Percentiles rank a stretch among this genome's conserved stretches.
phyloP scores from a whole-genome alignment of 2,888 invertebrate species.

The Luperina nickerlii region DNA sequence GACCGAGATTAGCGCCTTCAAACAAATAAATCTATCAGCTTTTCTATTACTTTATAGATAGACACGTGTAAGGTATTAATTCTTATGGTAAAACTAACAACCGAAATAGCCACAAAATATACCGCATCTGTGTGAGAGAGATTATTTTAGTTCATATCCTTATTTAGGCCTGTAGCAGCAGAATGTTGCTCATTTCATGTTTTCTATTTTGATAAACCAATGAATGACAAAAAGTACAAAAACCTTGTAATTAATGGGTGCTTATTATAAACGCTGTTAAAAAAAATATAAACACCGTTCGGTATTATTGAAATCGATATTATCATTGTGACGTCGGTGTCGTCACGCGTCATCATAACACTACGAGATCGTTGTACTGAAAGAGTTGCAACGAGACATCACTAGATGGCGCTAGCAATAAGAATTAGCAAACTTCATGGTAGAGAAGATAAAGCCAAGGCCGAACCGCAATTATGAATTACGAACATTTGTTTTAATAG shows the following conservation, averaged over 20 bases:
- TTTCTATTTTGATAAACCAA: not conserved
- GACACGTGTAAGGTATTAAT: not conserved
- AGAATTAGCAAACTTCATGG: slow-evolving; percentile 20
- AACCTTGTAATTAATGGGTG: too few relatives aligned
- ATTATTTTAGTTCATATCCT: not conserved
- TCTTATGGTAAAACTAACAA: not conserved
- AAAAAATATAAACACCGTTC: too few relatives aligned
- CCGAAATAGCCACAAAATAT: not conserved
- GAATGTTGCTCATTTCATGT: not conserved
- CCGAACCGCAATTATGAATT: slow-evolving; percentile 21
- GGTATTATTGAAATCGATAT: too few relatives aligned
- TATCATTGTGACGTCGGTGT: not conserved
- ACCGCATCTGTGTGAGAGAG: not conserved
- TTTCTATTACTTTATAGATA: not conserved
- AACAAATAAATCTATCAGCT: too few relatives aligned
- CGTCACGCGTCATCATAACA: not conserved
- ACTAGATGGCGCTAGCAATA: slow-evolving; percentile 42
- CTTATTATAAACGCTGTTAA: too few relatives aligned
- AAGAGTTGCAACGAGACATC: slow-evolving; percentile 12
- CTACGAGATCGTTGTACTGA: not conserved
- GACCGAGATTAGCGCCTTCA: too few relatives aligned
- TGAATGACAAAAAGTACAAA: too few relatives aligned
- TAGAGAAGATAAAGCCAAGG: slow-evolving; percentile 47
- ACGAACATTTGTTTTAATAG: slow-evolving; percentile 25
- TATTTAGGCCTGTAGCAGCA: not conserved